Percentiles rank a stretch among this genome's conserved stretches.
phyloP scores from a whole-genome alignment of 2,888 invertebrate genomes.

The Eupithecia inturbata region DNA sequence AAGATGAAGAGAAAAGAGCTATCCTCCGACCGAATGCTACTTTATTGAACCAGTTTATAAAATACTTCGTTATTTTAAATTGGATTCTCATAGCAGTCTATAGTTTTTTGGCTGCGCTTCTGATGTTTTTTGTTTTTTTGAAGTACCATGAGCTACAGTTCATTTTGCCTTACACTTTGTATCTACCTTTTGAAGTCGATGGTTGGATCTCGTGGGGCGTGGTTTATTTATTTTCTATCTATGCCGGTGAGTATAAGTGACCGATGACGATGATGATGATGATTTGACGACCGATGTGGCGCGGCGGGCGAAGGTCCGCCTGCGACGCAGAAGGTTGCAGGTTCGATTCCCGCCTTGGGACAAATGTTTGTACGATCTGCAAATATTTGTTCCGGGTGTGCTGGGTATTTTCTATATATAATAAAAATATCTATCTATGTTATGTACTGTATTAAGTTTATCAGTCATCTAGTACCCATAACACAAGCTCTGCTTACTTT shows the following conservation, averaged over 20 bases:
- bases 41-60: slow-evolving; percentile 58
- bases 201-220: slow-evolving; percentile 61
- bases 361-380: too few species aligned
- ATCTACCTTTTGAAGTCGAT: slow-evolving; percentile 65
- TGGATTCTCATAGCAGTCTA: slow-evolving; percentile 65
- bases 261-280: too few species aligned
- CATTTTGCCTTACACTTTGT: slow-evolving; percentile 62
- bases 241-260: slow-evolving; percentile 62
- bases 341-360: too few species aligned
- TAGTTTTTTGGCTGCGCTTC: slow-evolving; percentile 62
- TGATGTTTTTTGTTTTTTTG: slow-evolving; percentile 61
- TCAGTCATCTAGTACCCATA: too few species aligned
- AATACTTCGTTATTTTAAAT: slow-evolving; percentile 68
- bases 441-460: too few species aligned
- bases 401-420: too few species aligned
- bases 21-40: slow-evolving; percentile 55
- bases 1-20: slow-evolving; percentile 48
- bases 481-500: too few species aligned
- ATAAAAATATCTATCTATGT: too few species aligned
- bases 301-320: too few species aligned
- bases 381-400: too few species aligned
- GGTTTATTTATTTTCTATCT: slow-evolving; percentile 60
- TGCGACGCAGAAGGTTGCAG: too few species aligned
- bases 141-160: slow-evolving; percentile 52
- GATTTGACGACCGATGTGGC: too few species aligned